Percentiles rank a stretch among this genome's conserved stretches.
These are phyloP conservation scores for Plagodis dolabraria DNA, from an alignment of 2,888 invertebrate species.

Conservation along the genomic window DNA sequence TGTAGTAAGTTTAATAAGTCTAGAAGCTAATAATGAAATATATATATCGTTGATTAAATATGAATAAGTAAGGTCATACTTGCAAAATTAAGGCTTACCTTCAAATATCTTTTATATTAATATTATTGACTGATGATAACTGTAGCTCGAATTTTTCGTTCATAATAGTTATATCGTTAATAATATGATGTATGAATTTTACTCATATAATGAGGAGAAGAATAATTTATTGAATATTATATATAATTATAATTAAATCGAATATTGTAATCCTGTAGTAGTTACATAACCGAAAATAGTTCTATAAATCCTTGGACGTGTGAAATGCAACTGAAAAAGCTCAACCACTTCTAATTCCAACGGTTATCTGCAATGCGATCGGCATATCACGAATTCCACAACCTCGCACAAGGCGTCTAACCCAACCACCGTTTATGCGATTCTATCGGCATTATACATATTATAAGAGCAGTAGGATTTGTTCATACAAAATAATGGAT, in stretches of 20 bases:
- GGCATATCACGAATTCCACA: conserved; percentile 39
- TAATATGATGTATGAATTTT: no score
- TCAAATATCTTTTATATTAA: no score
- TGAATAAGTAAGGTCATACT: no score
- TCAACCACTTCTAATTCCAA: conserved; percentile 19
- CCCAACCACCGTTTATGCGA: conserved; percentile 17
- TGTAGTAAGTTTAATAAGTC: no score
- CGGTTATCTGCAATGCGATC: conserved; percentile 37
- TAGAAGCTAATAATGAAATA: no score
- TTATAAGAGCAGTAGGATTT: conserved; percentile 1
- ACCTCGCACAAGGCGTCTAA: conserved; percentile 18
- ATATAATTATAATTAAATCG: no score
- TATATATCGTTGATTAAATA: no score
- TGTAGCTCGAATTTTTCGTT: no score
- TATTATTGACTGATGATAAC: no score
- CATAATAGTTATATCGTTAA: no score
- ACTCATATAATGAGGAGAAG: background rate
- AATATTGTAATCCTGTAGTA: background rate
- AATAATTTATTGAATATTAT: background rate
- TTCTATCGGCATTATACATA: conserved; percentile 12
- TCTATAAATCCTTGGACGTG: no score
- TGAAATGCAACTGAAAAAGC: conserved; percentile 1
- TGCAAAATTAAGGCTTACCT: no score
- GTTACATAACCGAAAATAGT: background rate
- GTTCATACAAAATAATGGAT: background rate